Conservation (phyloP, 2,797 vertebrate genomes). For the Anas bahamensis region DNA sequence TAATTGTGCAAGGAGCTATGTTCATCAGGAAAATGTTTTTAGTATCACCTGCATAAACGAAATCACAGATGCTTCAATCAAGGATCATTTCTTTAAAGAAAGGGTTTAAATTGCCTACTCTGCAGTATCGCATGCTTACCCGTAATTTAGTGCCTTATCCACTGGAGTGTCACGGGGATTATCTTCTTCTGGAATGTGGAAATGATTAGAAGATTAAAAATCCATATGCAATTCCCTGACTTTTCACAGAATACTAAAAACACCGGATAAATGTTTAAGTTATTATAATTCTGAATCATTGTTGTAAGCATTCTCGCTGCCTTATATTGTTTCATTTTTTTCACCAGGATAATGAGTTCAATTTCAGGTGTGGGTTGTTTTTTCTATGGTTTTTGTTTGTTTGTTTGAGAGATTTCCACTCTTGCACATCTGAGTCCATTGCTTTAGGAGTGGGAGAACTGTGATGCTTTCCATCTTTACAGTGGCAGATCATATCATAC, state of each 20-base stretch:
- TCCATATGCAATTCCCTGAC: background rate
- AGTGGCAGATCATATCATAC: background rate
- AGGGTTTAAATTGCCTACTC: background rate
- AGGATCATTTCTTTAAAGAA: background rate
- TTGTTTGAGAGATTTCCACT: background rate
- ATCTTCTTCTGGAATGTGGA: background rate
- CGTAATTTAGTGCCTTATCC: conserved; percentile 1
- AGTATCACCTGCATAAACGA: conserved; percentile 25
- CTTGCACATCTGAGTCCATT: background rate
- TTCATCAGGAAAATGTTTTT: conserved; percentile 3
- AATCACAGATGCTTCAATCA: conserved; percentile 33
- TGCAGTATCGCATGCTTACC: background rate
- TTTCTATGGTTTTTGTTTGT: background rate
- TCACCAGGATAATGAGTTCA: background rate
- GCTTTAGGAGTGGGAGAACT: background rate
- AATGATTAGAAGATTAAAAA: background rate
- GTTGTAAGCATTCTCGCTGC: background rate
- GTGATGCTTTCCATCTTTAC: background rate
- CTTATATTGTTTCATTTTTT: background rate
- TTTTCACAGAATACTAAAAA: background rate
- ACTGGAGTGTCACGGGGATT: background rate
- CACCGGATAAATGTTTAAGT: background rate
- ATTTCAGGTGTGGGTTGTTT: background rate
- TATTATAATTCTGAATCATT: background rate
- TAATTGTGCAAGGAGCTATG: background rate